phyloP scores from a whole-genome alignment of 2,888 invertebrate species.

The Psylliodes chrysocephalus region DNA sequence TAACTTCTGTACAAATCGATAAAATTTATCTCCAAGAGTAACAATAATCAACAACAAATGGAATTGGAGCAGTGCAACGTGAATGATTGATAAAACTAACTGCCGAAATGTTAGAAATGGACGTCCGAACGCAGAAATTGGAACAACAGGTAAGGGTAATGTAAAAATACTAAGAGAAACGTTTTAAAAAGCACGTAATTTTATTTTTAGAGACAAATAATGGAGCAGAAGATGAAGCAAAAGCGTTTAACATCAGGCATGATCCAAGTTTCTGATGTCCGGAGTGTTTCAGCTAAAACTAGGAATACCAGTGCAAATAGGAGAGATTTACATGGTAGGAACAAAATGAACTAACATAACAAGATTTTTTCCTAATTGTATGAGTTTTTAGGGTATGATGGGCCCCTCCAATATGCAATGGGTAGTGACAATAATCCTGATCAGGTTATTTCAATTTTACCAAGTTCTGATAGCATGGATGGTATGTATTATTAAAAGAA shows the following conservation, averaged over 20 bases:
- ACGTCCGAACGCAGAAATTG: conserved; percentile 80
- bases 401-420: conserved; percentile 87
- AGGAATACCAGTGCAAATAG: conserved; percentile 74
- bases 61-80: conserved; percentile 36
- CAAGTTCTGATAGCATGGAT: conserved; percentile 56
- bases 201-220: conserved; percentile 76
- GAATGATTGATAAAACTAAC: conserved; percentile 33
- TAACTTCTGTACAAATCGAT: conserved; percentile 44
- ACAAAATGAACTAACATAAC: background rate
- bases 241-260: conserved; percentile 86
- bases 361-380: background rate
- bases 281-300: conserved; percentile 73
- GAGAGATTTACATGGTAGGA: conserved; percentile 76
- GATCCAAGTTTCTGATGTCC: conserved; percentile 87
- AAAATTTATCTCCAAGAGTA: conserved; percentile 52
- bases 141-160: conserved; percentile 81
- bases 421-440: conserved; percentile 81
- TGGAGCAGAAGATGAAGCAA: conserved; percentile 90
- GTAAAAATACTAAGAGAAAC: background rate
- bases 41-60: conserved; percentile 49
- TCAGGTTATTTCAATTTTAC: conserved; percentile 70
- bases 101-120: conserved; percentile 55
- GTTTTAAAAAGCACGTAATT: conserved; percentile 38
- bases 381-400: conserved; percentile 77
- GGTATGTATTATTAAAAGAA: too few species aligned